Evolutionary conservation across 2,113 vertebrate genomes (phyloP).

Genomic region (Hippoglossus stenolepis): DNA sequence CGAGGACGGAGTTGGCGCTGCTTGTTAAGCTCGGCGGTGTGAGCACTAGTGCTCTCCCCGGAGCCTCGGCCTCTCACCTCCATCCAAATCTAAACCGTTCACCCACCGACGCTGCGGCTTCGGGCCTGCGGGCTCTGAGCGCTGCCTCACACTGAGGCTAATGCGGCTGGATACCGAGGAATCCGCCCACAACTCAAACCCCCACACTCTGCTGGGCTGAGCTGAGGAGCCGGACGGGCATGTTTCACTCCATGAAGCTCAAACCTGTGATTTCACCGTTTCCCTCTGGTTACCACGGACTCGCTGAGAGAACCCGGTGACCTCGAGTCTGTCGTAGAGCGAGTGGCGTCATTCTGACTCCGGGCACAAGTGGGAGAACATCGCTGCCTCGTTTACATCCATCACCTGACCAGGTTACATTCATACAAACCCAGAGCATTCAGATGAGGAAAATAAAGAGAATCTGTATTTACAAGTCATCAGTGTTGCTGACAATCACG

Average conservation of each 20-base stretch:
- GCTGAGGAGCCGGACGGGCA: conserved; percentile 22
- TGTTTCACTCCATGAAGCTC: neutral
- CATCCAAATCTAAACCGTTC: conserved; percentile 46
- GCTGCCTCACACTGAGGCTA: conserved; percentile 45
- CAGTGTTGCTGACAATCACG: too few relatives aligned
- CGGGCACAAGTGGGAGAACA: conserved; percentile 45
- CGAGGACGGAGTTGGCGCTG: conserved; percentile 43
- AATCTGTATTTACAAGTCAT: neutral
- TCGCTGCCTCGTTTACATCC: neutral
- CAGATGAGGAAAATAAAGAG: neutral
- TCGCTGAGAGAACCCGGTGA: conserved; percentile 24
- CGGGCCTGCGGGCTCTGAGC: conserved; percentile 55
- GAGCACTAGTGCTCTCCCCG: conserved; percentile 44
- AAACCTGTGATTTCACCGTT: neutral
- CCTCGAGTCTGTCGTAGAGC: neutral
- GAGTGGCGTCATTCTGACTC: conserved; percentile 19
- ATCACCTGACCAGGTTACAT: neutral
- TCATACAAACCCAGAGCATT: neutral
- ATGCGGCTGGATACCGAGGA: conserved; percentile 44
- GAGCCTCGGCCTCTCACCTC: conserved; percentile 63
- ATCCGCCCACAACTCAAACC: conserved; percentile 73
- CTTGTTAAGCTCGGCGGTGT: conserved; percentile 59
- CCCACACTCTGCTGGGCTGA: conserved; percentile 38
- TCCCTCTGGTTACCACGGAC: conserved; percentile 16
- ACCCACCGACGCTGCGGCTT: conserved; percentile 44